Conservation (phyloP, 2,888 invertebrate species). For the Corythucha ciliata region DNA sequence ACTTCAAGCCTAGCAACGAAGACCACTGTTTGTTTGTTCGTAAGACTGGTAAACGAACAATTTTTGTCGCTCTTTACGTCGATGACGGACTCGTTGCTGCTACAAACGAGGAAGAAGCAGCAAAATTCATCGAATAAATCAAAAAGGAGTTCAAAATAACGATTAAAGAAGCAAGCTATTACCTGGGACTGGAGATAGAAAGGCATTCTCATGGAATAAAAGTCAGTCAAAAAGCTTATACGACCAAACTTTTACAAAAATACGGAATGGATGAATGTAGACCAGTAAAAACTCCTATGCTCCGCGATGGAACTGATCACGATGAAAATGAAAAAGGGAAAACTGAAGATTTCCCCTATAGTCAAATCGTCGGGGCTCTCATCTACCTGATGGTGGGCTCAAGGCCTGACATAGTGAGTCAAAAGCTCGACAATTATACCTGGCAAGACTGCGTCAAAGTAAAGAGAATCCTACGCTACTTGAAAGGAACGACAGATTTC, state of each 20-base stretch:
- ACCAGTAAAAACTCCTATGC: constrained; percentile 9
- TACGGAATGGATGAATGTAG: constrained; percentile 21
- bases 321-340: too few relatives aligned
- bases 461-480: neutral
- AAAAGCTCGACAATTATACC: constrained; percentile 3
- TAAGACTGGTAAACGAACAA: constrained; percentile 31
- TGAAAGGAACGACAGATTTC: neutral
- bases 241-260: constrained; percentile 15
- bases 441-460: neutral
- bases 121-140: too few relatives aligned
- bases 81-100: constrained; percentile 37
- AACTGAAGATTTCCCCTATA: constrained; percentile 4
- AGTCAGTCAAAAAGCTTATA: constrained; percentile 20
- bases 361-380: constrained; percentile 18
- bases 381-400: constrained; percentile 14
- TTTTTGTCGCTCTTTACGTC: constrained; percentile 37
- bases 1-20: neutral
- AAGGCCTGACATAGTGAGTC: constrained; percentile 23
- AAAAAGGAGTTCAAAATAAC: constrained; percentile 26
- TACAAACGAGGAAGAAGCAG: too few relatives aligned
- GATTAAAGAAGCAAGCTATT: constrained; percentile 24
- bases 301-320: too few relatives aligned
- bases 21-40: constrained; percentile 4
- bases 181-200: constrained; percentile 32
- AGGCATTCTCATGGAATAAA: constrained; percentile 5